Percentiles rank a stretch among this genome's conserved stretches.
phyloP scores from a whole-genome alignment of 2,113 vertebrate species.

The Anoura caudifer region DNA sequence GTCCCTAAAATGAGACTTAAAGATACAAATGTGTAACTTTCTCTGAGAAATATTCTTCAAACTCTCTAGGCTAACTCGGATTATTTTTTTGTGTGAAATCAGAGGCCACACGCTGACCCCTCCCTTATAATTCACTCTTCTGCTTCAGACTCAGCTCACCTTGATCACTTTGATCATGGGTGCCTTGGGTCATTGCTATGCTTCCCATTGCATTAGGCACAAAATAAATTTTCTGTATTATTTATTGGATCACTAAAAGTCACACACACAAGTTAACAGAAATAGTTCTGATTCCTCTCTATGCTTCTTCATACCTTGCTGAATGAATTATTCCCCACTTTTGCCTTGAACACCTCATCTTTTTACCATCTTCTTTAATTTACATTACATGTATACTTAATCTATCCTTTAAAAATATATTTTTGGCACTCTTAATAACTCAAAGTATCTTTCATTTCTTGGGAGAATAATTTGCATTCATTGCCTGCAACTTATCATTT shows the following conservation, averaged over 20 bases:
- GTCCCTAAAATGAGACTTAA: not conserved
- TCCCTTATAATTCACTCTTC: not conserved
- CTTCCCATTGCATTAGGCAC: not conserved
- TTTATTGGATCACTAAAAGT: not conserved
- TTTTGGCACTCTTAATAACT: not conserved
- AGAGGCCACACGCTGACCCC: not conserved
- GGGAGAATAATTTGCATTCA: not conserved
- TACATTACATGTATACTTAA: not conserved
- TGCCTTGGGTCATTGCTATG: not conserved
- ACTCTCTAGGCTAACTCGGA: fast-evolving
- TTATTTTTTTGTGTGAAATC: not conserved
- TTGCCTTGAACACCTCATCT: not conserved
- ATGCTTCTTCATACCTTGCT: not conserved
- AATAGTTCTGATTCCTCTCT: not conserved
- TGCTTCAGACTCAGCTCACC: not conserved
- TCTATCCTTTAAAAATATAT: not conserved
- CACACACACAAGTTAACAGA: not conserved
- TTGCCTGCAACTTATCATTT: not conserved
- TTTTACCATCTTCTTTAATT: not conserved
- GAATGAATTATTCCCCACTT: not conserved
- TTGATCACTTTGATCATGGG: not conserved
- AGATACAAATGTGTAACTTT: not conserved
- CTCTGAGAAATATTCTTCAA: not conserved
- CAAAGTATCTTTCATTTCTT: not conserved
- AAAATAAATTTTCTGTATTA: not conserved